Evolutionary conservation across 2,888 invertebrate genomes (phyloP).

Genomic region (Kryphioiulus occultus): DNA sequence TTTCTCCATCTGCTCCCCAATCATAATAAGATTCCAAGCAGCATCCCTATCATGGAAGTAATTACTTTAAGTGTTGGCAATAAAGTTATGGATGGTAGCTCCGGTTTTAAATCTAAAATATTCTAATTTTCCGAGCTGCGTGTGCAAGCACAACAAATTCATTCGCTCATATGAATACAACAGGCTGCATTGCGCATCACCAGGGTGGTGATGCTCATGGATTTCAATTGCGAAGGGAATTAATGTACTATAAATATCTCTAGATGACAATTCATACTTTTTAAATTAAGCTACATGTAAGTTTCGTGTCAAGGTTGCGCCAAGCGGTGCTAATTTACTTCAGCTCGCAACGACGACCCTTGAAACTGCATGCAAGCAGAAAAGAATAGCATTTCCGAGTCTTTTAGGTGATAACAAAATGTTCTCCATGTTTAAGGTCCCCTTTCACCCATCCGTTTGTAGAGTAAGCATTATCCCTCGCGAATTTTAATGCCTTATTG

Average conservation of each 20-base stretch:
- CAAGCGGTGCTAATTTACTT: background rate
- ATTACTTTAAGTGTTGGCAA: constrained; percentile 22
- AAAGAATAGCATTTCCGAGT: background rate
- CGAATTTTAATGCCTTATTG: background rate
- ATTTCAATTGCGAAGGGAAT: background rate
- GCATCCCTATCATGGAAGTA: background rate
- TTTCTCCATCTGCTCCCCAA: background rate
- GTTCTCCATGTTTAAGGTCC: background rate
- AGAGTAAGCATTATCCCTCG: background rate
- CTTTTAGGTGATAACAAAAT: background rate
- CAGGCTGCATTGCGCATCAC: background rate
- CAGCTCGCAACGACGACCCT: background rate
- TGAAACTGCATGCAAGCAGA: background rate
- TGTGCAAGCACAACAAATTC: background rate
- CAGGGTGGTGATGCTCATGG: background rate
- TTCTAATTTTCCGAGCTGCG: background rate
- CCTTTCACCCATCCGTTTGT: background rate
- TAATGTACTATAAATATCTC: constrained; percentile 35
- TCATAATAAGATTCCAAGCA: background rate
- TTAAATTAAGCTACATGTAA: background rate
- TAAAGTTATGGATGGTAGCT: background rate
- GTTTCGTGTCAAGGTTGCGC: background rate
- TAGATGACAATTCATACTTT: background rate
- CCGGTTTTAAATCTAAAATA: background rate
- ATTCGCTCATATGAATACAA: background rate